Evolutionary conservation across 1,140 invertebrate species (phyloP), one percentile per base, ranked within the genome.

Genomic region (Bemisia tabaci): DNA sequence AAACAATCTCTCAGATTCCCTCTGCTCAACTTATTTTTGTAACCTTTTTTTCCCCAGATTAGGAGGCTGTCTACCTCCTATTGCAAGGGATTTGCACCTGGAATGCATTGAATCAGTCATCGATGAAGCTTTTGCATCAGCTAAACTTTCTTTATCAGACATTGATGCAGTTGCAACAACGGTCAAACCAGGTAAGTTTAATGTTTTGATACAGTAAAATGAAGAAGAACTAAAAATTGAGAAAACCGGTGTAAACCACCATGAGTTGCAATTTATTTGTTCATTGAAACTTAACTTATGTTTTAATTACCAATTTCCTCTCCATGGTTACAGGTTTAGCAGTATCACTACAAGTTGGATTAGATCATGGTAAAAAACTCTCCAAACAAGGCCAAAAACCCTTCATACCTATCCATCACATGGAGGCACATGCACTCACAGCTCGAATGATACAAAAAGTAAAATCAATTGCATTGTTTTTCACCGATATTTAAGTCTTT

Each of bases 361-460:
- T 89, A 33, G 84, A 87, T 65, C 93, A 94, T 86, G 92, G 89
- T 1, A 91, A 90, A 74, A 81, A 89, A 74, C 74, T 98, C 25
- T 84, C 86, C 25, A 79, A 80, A 69, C 77, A 80, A 64, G 82
- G 83, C 70, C 82, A 84, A 0, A 93, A 94, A 77, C 92, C 93
- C 2, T 80, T 98, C 69, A 93, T 98, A 74, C 94, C 95, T 0
- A 91, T 98, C 72, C 95, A 98, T 82, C 96, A 98, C 72, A 98
- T 98, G 95, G 88, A 98, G 83, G 95, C 95, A 11, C 96, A 98
- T 84, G 94, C 95, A n/a, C 77, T 98, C 65, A 94, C 89, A 23
- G 85, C 83, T 21, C 81, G 94, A 74, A 87, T 97, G 83, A 75
- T 80, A 1, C 71, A 85, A 67, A 77, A 82, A 79, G 83, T 82